These are phyloP conservation scores for Aramus guarauna DNA, from an alignment of 2,113 vertebrate species.

Conservation along the genomic window DNA sequence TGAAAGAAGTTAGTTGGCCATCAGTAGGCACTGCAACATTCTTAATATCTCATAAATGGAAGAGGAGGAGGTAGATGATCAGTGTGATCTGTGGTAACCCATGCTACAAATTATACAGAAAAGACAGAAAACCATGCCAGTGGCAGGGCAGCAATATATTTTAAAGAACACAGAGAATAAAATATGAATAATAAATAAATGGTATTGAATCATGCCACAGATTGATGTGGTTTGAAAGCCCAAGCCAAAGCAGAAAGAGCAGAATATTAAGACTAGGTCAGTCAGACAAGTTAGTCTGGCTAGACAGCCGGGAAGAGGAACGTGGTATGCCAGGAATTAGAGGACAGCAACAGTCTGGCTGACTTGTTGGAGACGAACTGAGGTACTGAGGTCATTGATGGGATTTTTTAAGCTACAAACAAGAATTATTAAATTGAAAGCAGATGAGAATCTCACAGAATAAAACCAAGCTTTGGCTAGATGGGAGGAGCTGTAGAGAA, in stretches of 20 bases:
- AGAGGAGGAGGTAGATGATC: not conserved
- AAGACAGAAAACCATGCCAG: not conserved
- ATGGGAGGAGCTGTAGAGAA: not conserved
- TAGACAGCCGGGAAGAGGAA: not conserved
- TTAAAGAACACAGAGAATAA: not conserved
- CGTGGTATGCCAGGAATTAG: conserved; percentile 14
- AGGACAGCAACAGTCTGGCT: conserved; percentile 28
- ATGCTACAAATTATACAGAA: rapidly evolving
- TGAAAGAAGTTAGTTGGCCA: not conserved
- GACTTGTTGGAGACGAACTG: not conserved
- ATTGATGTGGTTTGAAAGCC: not conserved
- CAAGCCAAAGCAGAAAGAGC: conserved; percentile 15
- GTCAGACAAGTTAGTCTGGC: conserved; percentile 34
- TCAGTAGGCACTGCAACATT: not conserved
- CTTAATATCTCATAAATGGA: not conserved
- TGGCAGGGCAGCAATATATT: not conserved
- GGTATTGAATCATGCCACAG: not conserved
- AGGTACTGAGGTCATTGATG: conserved; percentile 18
- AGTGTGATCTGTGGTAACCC: not conserved
- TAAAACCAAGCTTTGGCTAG: not conserved
- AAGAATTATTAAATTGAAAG: conserved; percentile 1
- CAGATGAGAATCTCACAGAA: conserved; percentile 28
- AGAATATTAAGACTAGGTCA: not conserved
- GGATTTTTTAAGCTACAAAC: not conserved
- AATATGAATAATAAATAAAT: not conserved